These are phyloP conservation scores for Upupa epops DNA, from an alignment of 2,113 vertebrate species.

Conservation along the genomic window DNA sequence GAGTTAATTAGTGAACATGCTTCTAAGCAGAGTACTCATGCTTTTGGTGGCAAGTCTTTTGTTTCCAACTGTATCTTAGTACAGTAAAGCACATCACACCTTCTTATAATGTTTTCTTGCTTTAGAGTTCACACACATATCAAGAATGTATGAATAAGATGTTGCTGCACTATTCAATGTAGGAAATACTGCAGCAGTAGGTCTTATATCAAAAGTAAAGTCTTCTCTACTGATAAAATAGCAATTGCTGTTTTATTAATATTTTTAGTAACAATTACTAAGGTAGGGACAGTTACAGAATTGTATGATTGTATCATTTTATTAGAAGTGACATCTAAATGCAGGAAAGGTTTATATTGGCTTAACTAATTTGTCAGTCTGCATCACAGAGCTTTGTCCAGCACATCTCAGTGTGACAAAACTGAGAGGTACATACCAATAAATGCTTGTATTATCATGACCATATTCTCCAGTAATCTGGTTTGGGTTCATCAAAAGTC, in stretches of 20 bases:
- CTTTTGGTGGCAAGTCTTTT: background rate
- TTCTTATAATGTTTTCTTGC: background rate
- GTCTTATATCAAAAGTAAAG: background rate
- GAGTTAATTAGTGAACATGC: background rate
- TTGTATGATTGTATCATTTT: background rate
- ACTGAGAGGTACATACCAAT: background rate
- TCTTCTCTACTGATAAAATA: background rate
- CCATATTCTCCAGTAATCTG: background rate
- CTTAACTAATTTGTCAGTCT: background rate
- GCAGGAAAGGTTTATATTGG: background rate
- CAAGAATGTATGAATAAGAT: background rate
- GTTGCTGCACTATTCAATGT: background rate
- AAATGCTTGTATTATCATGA: rapidly evolving
- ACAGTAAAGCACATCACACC: background rate
- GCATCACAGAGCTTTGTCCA: background rate
- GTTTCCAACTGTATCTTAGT: background rate
- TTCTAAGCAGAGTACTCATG: background rate
- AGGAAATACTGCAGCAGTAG: background rate
- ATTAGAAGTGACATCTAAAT: background rate
- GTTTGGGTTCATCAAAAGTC: background rate
- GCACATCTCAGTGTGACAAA: rapidly evolving
- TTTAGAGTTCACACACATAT: background rate
- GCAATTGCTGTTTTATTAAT: background rate
- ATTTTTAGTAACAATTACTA: background rate
- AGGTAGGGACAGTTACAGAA: background rate